Base-by-base conservation (phyloP, 2,888 invertebrate species). In the Erebia palarica region DNA sequence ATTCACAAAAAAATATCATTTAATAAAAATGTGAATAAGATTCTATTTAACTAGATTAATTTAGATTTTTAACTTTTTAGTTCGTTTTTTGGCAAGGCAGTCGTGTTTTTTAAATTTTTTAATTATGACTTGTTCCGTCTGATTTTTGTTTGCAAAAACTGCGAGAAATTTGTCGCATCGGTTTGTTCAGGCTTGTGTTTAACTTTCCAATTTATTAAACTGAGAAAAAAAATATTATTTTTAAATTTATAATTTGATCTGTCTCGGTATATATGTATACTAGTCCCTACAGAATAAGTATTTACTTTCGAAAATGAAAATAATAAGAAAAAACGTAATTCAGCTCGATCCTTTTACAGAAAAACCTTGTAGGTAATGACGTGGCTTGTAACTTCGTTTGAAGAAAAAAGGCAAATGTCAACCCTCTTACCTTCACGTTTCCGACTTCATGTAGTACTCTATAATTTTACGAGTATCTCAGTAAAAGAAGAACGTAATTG, bases 371-470 rank as follows among this genome's bases (percentile, higher is more conserved):
- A 36, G 36, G 36, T 36, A 65, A 65, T 65, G 65, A 65, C 55
- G 55, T 14, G 55, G 36, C 65, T 65, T 65, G 65, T 65, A 65
- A 65, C 55, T 55, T 65, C 65, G 65, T 65, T 65, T 65, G 65
- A 42, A 65, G 65, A 55, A 65, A 65, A 65, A 65, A 44, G 65
- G 42, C 55, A 65, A 51, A 57, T 42, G 18, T 55, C 55, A 65
- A 65, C 65, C 55, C 65, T 65, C 55, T 53, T 65, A 42, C 55
- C 65, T 65, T 55, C 13, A 42, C 65, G 44, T 36, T 53, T 55
- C 16, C 16, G 55, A 18, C 36, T 59, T 58, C 27, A 14, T 59
- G 58, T 36, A 2, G 36, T 36, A 59, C 27, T 36, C 14, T 36
- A n/a, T n/a, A 51, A 51, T 51, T 51, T 51, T 51, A n/a, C n/a